Base-by-base conservation (phyloP, 2,797 vertebrate species). In the Microcaecilia unicolor region DNA sequence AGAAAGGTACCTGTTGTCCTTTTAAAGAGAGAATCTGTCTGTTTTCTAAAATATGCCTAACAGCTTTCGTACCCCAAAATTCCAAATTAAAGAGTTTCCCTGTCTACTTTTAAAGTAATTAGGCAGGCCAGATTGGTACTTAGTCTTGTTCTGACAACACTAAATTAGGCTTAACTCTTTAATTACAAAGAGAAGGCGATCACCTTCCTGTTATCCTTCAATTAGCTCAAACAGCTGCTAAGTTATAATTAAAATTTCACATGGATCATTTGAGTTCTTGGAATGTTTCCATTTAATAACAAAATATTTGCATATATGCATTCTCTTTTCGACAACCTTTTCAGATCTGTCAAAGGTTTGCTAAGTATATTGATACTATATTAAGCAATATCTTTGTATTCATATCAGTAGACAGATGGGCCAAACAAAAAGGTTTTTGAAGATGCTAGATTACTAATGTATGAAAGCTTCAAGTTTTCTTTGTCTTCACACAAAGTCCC, bases 91-190 rank as follows among this genome's bases (percentile, higher is more conserved):
- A 38, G 29, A 48, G 55, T 61, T 70, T 44, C 60, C 42, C 32
- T 70, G 53, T 74, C 77, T 78, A 67, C 62, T 77, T 67, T 63
- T 57, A 50, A 51, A 65, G 31, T 64, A 67, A 74, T 71, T 71
- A 78, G 34, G 25, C 28, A 55, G 43, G 64, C 55, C 65, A 73
- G 55, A 78, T 70, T 81, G 67, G 51, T 68, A 66, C 76, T 80
- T 81, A 75, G 66, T 80, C 64, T 67, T 76, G 44, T 76, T 72
- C 67, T 76, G 67, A 75, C 64, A 79, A 72, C 48, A 56, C 63
- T 67, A 81, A 81, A 83, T 80, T 78, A 74, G 51, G 65, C 69
- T 81, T 83, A 82, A 82, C 72, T 81, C 74, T 81, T 80, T 78
- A 78, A 80, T 81, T 81, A 75, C 73, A 76, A 58, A 53, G 60